Conservation (phyloP, 2,113 vertebrate species). For the Cyprinodon variegatus region DNA sequence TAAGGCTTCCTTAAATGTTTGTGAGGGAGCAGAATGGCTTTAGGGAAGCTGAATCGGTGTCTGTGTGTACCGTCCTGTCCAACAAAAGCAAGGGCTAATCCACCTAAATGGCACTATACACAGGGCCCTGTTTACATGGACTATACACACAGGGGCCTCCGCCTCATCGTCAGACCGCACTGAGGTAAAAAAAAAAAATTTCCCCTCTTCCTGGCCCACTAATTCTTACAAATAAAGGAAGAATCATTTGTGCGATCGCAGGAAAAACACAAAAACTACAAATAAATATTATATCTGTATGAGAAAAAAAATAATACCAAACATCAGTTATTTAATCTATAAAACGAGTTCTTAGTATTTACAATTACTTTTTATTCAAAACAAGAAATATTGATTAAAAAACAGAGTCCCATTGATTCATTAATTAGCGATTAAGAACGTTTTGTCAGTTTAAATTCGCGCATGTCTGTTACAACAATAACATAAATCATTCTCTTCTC, state of each 20-base stretch:
- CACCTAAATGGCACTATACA: constrained; percentile 79
- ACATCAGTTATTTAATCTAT: not conserved
- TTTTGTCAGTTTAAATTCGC: not conserved
- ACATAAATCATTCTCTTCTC: not conserved
- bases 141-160: constrained; percentile 68
- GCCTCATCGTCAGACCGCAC: constrained; percentile 47
- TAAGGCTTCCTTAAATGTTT: constrained; percentile 69
- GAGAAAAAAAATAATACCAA: not conserved
- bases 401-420: not conserved
- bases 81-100: constrained; percentile 80
- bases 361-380: not conserved
- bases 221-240: constrained; percentile 1
- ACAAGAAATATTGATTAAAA: not conserved
- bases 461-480: not conserved
- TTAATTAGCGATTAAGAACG: not conserved
- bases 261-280: constrained; percentile 3
- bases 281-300: not conserved
- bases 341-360: not conserved
- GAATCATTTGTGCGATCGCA: not conserved
- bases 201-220: not conserved
- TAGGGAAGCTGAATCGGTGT: constrained; percentile 68
- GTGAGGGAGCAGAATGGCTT: constrained; percentile 67
- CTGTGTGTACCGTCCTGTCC: constrained; percentile 72
- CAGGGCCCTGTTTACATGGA: constrained; percentile 78
- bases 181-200: constrained; percentile 4